Evolutionary conservation across 2,888 invertebrate species (phyloP).

Genomic region (Pollenia amentaria): DNA sequence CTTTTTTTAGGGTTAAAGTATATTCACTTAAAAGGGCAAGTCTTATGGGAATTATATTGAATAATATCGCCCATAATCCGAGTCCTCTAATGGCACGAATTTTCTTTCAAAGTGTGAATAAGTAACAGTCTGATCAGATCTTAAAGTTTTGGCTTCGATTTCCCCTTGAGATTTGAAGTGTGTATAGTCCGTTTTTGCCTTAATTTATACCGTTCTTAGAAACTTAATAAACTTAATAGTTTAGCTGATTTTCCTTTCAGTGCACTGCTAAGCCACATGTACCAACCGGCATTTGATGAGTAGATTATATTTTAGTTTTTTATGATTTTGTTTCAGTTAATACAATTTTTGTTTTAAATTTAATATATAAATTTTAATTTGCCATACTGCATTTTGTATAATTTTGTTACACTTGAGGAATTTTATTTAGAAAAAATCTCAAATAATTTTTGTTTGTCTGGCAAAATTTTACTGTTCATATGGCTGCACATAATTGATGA

Average conservation of each 20-base stretch:
- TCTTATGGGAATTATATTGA: too few species aligned
- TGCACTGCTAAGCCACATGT: constrained; percentile 1
- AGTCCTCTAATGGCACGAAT: too few species aligned
- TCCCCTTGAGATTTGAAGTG: too few species aligned
- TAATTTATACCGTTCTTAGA: too few species aligned
- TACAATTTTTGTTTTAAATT: constrained; percentile 15
- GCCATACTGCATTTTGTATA: constrained; percentile 45
- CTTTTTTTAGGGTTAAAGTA: too few species aligned
- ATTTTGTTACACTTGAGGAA: constrained; percentile 66
- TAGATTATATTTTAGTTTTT: constrained; percentile 4
- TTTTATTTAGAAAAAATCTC: constrained; percentile 41
- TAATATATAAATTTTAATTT: constrained; percentile 2
- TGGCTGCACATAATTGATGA: constrained; percentile 62
- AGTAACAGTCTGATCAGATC: too few species aligned
- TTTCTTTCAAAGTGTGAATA: too few species aligned
- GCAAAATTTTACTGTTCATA: constrained; percentile 45
- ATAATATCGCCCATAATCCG: too few species aligned
- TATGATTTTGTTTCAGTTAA: constrained; percentile 18
- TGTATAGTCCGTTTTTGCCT: too few species aligned
- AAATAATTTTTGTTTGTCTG: constrained; percentile 41
- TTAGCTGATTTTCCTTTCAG: constrained; percentile 19
- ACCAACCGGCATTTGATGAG: not conserved
- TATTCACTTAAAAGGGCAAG: too few species aligned
- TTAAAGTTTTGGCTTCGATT: too few species aligned
- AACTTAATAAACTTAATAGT: not conserved